Conservation (phyloP, 2,888 invertebrate genomes). For the Proisotoma minuta region DNA sequence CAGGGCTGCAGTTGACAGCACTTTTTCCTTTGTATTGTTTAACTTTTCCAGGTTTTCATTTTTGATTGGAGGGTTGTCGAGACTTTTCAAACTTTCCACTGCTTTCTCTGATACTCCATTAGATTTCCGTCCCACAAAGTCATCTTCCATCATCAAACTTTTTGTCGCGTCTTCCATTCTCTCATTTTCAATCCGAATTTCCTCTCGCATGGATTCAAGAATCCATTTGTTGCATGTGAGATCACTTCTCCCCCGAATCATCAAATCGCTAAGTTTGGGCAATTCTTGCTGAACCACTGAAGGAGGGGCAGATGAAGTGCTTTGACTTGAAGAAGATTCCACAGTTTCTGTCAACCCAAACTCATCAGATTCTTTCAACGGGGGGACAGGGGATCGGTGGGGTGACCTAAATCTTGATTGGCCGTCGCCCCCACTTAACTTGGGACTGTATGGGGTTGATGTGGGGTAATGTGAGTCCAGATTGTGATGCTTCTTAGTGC, state of each 20-base stretch:
- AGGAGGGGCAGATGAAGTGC: slow-evolving; percentile 12
- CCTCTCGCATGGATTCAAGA: slow-evolving; percentile 41
- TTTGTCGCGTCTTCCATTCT: slow-evolving; percentile 41
- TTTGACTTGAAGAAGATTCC: not conserved
- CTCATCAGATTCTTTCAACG: slow-evolving; percentile 1
- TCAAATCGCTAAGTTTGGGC: not conserved
- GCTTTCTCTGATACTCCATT: not conserved
- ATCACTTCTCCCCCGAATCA: too few species aligned
- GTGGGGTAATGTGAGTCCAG: slow-evolving; percentile 1
- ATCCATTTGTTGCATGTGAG: slow-evolving; percentile 22
- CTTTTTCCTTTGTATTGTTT: not conserved
- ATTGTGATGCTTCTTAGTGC: slow-evolving; percentile 1
- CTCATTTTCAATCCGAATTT: slow-evolving; percentile 42
- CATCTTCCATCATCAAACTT: slow-evolving; percentile 42
- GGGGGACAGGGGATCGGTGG: slow-evolving; percentile 7
- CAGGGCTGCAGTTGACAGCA: not conserved
- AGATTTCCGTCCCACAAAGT: slow-evolving; percentile 7
- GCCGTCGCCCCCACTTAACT: not conserved
- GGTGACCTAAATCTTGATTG: slow-evolving; percentile 1
- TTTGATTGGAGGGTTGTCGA: not conserved
- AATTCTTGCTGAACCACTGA: slow-evolving; percentile 16
- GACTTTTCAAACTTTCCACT: not conserved
- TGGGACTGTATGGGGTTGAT: slow-evolving; percentile 6
- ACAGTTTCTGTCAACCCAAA: not conserved
- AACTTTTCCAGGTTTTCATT: not conserved